Evolutionary conservation across 2,797 vertebrate species (phyloP).

Genomic region (Notamacropus eugenii): DNA sequence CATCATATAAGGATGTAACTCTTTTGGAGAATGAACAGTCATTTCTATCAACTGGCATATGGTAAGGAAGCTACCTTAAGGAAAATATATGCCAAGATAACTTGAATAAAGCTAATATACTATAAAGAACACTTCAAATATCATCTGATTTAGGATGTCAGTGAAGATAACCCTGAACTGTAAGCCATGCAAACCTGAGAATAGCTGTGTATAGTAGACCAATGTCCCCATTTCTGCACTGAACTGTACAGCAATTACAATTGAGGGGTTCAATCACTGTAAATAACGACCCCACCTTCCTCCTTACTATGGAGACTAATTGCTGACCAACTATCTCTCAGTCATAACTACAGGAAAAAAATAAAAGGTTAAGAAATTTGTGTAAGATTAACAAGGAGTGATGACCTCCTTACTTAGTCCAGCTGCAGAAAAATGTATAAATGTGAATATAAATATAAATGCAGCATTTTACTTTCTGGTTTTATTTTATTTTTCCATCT

Average conservation of each 20-base stretch:
- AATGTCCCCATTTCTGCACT: neutral
- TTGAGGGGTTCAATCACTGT: neutral
- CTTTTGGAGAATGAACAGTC: neutral
- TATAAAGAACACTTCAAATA: neutral
- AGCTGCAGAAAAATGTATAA: neutral
- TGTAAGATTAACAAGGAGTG: neutral
- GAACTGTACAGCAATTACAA: neutral
- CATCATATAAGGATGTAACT: neutral
- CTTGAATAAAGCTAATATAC: neutral
- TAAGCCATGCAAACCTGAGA: neutral
- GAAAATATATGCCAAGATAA: neutral
- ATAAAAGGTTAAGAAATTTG: neutral
- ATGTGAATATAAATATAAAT: neutral
- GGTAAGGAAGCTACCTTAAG: neutral
- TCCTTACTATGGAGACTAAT: neutral
- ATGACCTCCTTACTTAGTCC: neutral
- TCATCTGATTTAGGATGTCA: neutral
- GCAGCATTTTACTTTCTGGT: neutral
- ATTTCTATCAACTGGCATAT: neutral
- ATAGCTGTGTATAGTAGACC: neutral
- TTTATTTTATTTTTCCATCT: neutral
- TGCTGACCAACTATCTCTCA: neutral
- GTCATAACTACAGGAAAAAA: neutral
- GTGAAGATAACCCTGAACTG: rapidly evolving
- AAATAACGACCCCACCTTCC: neutral